Evolutionary conservation across 2,888 invertebrate species (phyloP), one percentile per base, ranked within the genome.

Genomic region (Drosophila macrothrix): DNA sequence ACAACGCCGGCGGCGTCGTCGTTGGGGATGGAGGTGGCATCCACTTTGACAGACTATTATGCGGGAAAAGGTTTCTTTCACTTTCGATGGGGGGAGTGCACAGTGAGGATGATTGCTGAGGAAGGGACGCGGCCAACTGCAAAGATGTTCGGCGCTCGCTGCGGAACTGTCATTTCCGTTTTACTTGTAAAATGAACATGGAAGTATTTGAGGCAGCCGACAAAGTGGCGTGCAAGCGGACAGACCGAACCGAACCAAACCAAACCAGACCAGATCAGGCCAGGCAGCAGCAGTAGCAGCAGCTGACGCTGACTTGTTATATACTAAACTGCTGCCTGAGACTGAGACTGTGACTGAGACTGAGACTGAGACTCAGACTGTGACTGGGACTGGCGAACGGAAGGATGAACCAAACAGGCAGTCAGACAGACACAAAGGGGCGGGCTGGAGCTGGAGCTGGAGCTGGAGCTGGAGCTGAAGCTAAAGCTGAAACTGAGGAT

Each of bases 81-180:
- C 89, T 91, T 91, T 92, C 84, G 14, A 43, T 28, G 55, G 25
- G 16, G 22, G 31, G 43, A n/a, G 9, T 3, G 41, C 9, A 16
- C 16, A 5, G 37, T 22, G 22, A 73, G 74, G 33, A 63, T 55
- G 62, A 16, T 9, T 25, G 46, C 0, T 9, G 46, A 3, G 25
- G 46, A 25, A 60, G 74, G 63, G 61, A 65, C 59, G 70, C 41
- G 69, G 67, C 60, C 67, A 82, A 76, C 74, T 73, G 76, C 75
- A 86, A 82, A 87, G 79, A 76, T 78, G 78, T 81, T 86, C 83
- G 74, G 73, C 76, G 78, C 78, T 88, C 90, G 90, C 82, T 84
- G 83, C 87, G 91, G 85, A 90, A 91, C 92, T 92, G 91, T 92
- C 91, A 91, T 92, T 92, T 92, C 92, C 92, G 91, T 92, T 92